Evolutionary conservation across 1,140 invertebrate species (phyloP).

Genomic region (Drosophila parvula): DNA sequence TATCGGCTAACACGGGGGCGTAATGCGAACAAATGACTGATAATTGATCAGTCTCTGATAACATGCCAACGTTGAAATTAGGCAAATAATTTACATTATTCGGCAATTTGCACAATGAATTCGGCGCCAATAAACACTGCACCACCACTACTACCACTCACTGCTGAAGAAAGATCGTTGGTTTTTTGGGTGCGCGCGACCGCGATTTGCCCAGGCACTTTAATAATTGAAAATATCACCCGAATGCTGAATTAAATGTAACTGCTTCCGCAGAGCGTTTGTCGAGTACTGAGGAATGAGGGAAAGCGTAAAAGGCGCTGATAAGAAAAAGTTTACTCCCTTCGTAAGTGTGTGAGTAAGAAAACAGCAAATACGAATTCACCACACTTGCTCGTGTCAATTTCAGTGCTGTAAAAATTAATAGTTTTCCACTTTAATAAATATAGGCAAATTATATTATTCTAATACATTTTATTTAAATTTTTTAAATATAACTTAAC

Average conservation of each 20-base stretch:
- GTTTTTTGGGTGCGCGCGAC: slow-evolving; percentile 20
- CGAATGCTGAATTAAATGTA: slow-evolving; percentile 28
- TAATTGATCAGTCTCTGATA: slow-evolving; percentile 64
- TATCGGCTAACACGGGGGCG: slow-evolving; percentile 6
- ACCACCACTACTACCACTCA: slow-evolving; percentile 50
- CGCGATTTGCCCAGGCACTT: slow-evolving; percentile 11
- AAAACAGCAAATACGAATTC: slow-evolving; percentile 44
- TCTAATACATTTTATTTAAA: background rate
- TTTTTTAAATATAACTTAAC: background rate
- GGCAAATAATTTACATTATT: slow-evolving; percentile 69
- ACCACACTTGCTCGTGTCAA: slow-evolving; percentile 4
- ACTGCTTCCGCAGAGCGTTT: slow-evolving; percentile 71
- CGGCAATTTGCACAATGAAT: slow-evolving; percentile 65
- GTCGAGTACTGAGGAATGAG: slow-evolving; percentile 58
- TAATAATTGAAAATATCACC: slow-evolving; percentile 19
- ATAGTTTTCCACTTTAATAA: background rate
- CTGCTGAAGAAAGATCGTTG: slow-evolving; percentile 20
- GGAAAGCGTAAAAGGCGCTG: slow-evolving; percentile 52
- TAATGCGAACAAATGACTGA: slow-evolving; percentile 49
- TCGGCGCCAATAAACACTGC: slow-evolving; percentile 7
- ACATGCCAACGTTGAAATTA: slow-evolving; percentile 38
- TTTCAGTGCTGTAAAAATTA: slow-evolving; percentile 25
- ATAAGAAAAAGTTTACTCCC: slow-evolving; percentile 69
- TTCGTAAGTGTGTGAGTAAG: slow-evolving; percentile 34
- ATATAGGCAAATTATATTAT: background rate